Base-by-base conservation (phyloP, 1,140 invertebrate species). In the Drosophila saltans region DNA sequence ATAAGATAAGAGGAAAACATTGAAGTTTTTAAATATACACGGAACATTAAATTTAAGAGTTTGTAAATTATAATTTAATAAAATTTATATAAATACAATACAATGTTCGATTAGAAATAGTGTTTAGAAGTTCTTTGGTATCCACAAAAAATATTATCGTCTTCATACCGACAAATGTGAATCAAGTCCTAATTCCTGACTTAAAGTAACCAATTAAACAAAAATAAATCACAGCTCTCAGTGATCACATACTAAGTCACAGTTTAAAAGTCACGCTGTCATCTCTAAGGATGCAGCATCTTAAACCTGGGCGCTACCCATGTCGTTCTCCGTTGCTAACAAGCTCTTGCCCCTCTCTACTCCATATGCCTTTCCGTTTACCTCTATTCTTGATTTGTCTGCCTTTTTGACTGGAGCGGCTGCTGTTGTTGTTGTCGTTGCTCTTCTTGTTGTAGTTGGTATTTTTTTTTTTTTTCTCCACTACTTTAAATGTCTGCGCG, bases 401-500 rank as follows among this genome's bases (percentile, higher is more conserved):
- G 40, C 59, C 63, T 67, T 71, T 58, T 52, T 64, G 75, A 39
- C 36, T 45, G 57, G 11, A 52, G 33, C 58, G 41, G 66, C 24
- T 75, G 62, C 33, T 55, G 59, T 45, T 66, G 39, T 56, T 55
- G 52, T 43, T 16, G 16, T 59, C 63, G 66, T n/a, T 55, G 67
- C 36, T 78, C 70, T 26, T 70, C 33, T 59, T 63, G 56, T 41
- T 77, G 28, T 30, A 30, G 28, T 30, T 30, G 28, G 28, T 30
- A 30, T 36, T 1, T 30, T 72, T 28, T 71, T 28, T 71, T 55
- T 60, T 63, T 28, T 16, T n/a, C n/a, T 62, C 52, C 69, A 72
- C 75, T 78, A 71, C 62, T 78, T 78, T 70, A 78, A 78, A 78
- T 78, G 75, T 78, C 75, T 72, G 75, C 68, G 75, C 75, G 75